A percentile compares a stretch with the other conserved stretches of the same genome.
These are phyloP conservation scores for Acleris cristana DNA, from an alignment of 2,888 invertebrate species.

Conservation along the genomic window DNA sequence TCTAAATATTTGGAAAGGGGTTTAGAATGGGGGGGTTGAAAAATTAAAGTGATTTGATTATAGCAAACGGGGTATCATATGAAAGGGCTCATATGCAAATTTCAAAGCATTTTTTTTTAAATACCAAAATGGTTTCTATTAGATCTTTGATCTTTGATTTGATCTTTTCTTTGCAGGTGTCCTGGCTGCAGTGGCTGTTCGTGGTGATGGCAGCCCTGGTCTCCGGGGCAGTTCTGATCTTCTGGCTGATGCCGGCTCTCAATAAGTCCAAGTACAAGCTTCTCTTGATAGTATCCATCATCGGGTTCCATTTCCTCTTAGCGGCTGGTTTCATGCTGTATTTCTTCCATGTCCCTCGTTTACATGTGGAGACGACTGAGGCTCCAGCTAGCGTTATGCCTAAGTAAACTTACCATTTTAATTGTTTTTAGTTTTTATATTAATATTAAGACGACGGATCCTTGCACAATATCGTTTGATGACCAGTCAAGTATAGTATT, in stretches of 20 bases:
- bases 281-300: conserved; percentile 82
- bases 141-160: too few relatives aligned
- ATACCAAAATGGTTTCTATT: too few relatives aligned
- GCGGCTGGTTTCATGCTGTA: conserved; percentile 94
- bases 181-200: conserved; percentile 94
- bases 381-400: too few relatives aligned
- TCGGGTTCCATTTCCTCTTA: conserved; percentile 90
- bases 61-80: too few relatives aligned
- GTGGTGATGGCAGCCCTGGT: conserved; percentile 91
- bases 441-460: conserved; percentile 1
- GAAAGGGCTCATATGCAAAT: too few relatives aligned
- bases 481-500: neutral
- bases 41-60: too few relatives aligned
- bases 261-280: conserved; percentile 84
- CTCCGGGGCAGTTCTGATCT: conserved; percentile 93
- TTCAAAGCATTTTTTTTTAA: too few relatives aligned
- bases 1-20: too few relatives aligned
- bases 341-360: conserved; percentile 87
- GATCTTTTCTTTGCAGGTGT: conserved; percentile 71
- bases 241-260: conserved; percentile 91
- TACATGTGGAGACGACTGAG: conserved; percentile 34
- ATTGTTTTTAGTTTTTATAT: neutral
- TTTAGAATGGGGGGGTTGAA: too few relatives aligned
- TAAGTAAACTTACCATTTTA: neutral
- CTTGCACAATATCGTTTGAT: neutral